Conservation (phyloP, 2,888 invertebrate genomes). For the Syrphus vitripennis region DNA sequence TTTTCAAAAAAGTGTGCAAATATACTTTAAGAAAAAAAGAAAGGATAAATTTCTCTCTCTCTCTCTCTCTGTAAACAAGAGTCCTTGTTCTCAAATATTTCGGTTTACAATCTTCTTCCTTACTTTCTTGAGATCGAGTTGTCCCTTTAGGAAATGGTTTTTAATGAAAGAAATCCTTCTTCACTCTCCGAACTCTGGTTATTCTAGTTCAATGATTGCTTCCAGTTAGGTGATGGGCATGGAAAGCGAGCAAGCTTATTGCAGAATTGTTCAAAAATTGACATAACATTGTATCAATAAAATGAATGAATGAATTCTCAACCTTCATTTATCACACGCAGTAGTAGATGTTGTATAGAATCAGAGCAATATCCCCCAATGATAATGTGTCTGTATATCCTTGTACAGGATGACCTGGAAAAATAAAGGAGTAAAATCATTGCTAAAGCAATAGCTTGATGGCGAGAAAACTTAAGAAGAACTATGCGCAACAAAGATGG, state of each 20-base stretch:
- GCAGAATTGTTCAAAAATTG: constrained; percentile 24
- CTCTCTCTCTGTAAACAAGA: constrained; percentile 15
- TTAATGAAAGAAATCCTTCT: constrained; percentile 53
- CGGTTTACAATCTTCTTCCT: neutral
- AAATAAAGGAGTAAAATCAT: neutral
- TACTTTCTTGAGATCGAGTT: neutral
- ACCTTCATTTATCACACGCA: constrained; percentile 58
- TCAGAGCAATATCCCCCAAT: neutral
- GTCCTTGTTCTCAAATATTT: neutral
- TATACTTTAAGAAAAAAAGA: constrained; percentile 32
- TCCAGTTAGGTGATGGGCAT: neutral
- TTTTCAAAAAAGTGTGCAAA: constrained; percentile 62
- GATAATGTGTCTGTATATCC: neutral
- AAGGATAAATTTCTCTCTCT: neutral
- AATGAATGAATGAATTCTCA: constrained; percentile 51
- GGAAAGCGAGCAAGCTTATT: neutral
- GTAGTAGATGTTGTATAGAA: neutral
- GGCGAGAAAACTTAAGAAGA: neutral
- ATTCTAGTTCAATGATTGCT: constrained; percentile 28
- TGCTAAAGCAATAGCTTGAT: neutral
- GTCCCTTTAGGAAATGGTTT: constrained; percentile 30
- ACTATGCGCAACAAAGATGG: constrained; percentile 27
- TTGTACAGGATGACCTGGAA: constrained; percentile 50
- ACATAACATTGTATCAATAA: constrained; percentile 62
- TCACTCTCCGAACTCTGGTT: neutral